Conservation (phyloP, 2,797 vertebrate genomes). For the Sylvia borin region DNA sequence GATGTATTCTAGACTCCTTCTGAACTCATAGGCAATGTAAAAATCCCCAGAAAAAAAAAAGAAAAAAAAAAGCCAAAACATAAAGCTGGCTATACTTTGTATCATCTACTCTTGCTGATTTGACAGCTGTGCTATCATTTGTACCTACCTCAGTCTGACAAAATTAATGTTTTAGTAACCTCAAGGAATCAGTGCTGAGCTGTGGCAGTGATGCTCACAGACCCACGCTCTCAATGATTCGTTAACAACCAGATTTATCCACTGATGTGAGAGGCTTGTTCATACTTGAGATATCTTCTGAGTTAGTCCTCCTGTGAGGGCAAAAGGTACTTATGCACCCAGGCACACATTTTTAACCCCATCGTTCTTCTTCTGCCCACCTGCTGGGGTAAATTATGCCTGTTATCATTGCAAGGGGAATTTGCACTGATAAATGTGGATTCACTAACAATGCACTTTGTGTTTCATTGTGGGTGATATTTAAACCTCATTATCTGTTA, state of each 20-base stretch:
- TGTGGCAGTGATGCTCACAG: not conserved
- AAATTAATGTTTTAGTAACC: not conserved
- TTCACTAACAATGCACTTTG: not conserved
- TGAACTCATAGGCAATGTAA: not conserved
- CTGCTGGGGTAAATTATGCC: not conserved
- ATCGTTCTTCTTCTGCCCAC: not conserved
- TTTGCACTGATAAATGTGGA: not conserved
- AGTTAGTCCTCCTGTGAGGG: not conserved
- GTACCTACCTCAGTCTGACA: not conserved
- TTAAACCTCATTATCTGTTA: not conserved
- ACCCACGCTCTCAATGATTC: not conserved
- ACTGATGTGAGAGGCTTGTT: not conserved
- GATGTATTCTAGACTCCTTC: not conserved
- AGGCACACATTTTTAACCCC: not conserved
- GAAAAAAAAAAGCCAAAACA: accelerated
- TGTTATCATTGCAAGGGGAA: not conserved
- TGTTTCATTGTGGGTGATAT: not conserved
- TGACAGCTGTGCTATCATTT: not conserved
- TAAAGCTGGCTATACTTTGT: not conserved
- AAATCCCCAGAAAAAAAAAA: accelerated
- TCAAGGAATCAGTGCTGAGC: not conserved
- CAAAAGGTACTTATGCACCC: not conserved
- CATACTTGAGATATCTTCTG: not conserved
- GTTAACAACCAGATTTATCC: not conserved
- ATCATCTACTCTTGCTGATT: not conserved